These are phyloP conservation scores for Resseliella maxima DNA, from an alignment of 2,888 invertebrate genomes.

Conservation along the genomic window DNA sequence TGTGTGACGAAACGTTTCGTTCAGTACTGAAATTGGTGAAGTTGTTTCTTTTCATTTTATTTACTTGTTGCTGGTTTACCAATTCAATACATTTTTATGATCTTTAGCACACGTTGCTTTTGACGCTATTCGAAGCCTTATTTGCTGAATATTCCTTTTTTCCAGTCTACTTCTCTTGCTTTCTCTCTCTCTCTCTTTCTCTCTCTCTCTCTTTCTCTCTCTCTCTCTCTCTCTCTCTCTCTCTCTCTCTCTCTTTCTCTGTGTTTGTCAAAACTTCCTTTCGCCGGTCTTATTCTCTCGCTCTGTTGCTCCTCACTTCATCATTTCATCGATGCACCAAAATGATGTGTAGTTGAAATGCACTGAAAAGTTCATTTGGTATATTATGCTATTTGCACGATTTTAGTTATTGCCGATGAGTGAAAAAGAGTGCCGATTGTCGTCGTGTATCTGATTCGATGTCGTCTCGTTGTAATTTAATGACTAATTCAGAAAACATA, in stretches of 20 bases:
- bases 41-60: neutral
- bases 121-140: neutral
- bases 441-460: conserved; percentile 30
- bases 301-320: neutral
- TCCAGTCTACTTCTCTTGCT: too few relatives aligned
- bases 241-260: neutral
- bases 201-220: too few relatives aligned
- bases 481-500: conserved; percentile 51
- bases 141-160: too few relatives aligned
- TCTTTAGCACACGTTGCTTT: conserved; percentile 44
- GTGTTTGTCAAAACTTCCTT: too few relatives aligned
- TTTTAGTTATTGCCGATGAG: neutral
- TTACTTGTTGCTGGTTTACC: conserved; percentile 10
- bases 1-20: neutral
- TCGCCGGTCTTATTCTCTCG: too few relatives aligned
- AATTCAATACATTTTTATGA: conserved; percentile 28
- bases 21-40: neutral
- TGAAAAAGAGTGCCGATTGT: neutral
- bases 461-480: conserved; percentile 42
- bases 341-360: neutral
- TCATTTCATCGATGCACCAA: neutral
- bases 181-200: too few relatives aligned
- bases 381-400: neutral
- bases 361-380: conserved; percentile 1
- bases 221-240: too few relatives aligned